Percentiles rank a stretch among this genome's conserved stretches.
Conservation (phyloP, 2,113 vertebrate species). For the Rana temporaria region DNA sequence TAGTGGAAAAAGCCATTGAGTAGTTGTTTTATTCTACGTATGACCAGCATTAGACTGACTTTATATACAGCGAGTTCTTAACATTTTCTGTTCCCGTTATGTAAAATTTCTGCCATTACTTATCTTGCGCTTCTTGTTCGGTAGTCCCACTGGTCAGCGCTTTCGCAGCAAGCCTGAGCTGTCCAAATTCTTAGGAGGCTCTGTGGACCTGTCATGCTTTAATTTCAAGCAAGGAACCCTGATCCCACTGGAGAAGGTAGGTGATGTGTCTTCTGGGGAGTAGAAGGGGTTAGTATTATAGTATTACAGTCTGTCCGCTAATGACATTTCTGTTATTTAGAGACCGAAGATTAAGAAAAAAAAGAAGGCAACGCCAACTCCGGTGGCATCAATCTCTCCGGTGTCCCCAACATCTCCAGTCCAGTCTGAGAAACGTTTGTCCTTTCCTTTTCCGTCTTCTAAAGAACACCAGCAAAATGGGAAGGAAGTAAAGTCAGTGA, state of each 20-base stretch:
- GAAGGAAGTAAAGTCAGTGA: background rate
- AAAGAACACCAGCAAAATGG: background rate
- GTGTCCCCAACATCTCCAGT: background rate
- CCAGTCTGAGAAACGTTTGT: background rate
- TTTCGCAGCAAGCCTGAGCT: constrained; percentile 86
- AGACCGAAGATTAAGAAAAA: background rate
- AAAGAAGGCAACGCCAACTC: background rate
- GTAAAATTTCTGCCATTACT: too few species aligned
- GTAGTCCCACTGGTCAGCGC: constrained; percentile 80
- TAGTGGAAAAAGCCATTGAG: too few species aligned
- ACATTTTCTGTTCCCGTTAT: background rate
- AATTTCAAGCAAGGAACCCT: constrained; percentile 83
- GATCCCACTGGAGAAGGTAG: constrained; percentile 6
- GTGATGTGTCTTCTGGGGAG: background rate
- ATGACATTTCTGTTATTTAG: background rate
- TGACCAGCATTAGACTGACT: too few species aligned
- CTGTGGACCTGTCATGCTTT: constrained; percentile 76
- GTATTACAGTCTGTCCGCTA: background rate
- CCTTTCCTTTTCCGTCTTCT: background rate
- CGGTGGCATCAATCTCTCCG: too few species aligned
- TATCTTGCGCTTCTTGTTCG: background rate
- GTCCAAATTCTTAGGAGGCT: constrained; percentile 70
- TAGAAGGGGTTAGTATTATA: background rate
- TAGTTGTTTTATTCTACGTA: too few species aligned
- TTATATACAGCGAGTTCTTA: background rate